phyloP scores from a whole-genome alignment of 1,140 invertebrate genomes.

The Drosophila chauvacae region DNA sequence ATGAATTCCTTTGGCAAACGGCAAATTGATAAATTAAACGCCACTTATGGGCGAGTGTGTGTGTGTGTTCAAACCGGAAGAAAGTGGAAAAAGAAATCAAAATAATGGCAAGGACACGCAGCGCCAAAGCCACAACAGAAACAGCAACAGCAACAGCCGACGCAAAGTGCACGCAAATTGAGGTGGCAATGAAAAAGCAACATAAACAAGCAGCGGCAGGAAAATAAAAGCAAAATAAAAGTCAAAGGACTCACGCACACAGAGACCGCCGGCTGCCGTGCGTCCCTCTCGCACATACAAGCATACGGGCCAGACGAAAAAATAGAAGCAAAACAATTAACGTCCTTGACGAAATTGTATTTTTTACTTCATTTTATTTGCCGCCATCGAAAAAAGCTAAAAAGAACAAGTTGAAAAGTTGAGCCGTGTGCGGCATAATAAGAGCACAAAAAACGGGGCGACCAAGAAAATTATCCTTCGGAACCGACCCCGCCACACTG shows the following conservation, averaged over 20 bases:
- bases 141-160: slow-evolving; percentile 24
- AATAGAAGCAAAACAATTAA: slow-evolving; percentile 84
- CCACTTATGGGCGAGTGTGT: slow-evolving; percentile 58
- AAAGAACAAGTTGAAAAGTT: slow-evolving; percentile 70
- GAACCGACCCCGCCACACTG: slow-evolving; percentile 5
- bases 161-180: slow-evolving; percentile 78
- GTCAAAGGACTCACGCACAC: slow-evolving; percentile 64
- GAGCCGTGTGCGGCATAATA: slow-evolving; percentile 66
- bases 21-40: slow-evolving; percentile 83
- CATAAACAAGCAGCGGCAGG: slow-evolving; percentile 62
- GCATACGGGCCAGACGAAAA: slow-evolving; percentile 57
- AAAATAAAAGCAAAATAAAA: slow-evolving; percentile 70
- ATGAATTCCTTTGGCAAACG: slow-evolving; percentile 80
- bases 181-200: slow-evolving; percentile 68
- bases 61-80: slow-evolving; percentile 21
- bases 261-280: slow-evolving; percentile 10
- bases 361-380: slow-evolving; percentile 66
- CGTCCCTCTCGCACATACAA: slow-evolving; percentile 13
- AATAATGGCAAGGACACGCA: slow-evolving; percentile 77
- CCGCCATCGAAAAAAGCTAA: slow-evolving; percentile 67
- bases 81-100: slow-evolving; percentile 65
- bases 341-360: slow-evolving; percentile 80
- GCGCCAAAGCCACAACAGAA: slow-evolving; percentile 21
- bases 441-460: slow-evolving; percentile 64
- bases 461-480: slow-evolving; percentile 68